Evolutionary conservation across 1,140 invertebrate species (phyloP), one percentile per base, ranked within the genome.

Genomic region (Chironomus striatipennis): DNA sequence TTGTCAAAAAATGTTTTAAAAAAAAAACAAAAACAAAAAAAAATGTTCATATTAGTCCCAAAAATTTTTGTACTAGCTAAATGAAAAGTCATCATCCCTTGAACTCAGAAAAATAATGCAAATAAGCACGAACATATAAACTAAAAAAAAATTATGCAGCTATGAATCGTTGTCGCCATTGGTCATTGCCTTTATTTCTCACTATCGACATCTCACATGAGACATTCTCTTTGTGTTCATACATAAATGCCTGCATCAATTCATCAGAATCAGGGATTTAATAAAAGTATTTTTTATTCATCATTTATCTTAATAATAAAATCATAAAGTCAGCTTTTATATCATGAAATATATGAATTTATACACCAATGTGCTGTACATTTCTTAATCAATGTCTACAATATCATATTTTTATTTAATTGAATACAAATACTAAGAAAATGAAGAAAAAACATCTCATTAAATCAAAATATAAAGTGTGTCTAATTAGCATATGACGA

Each of bases 401-500:
- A n/a, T n/a, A 18, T 70, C 18, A 21, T 5, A 21, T n/a, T n/a
- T 9, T 70, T 57, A 57, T 57, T 57, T 70, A 70, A 70, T 70
- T 70, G 65, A 17, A 17, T 70, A 70, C 65, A 21, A 70, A 70
- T 4, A 70, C 17, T 18, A 34, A 34, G 18, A 15, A 70, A n/a
- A n/a, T n/a, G 17, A 70, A 70, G 18, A n/a, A n/a, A n/a, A n/a
- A n/a, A n/a, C 17, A 70, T 20, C 65, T 70, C 65, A 70, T 70
- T 70, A 70, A 70, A 70, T 70, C 65, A 70, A 70, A 70, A 70
- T 57, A n/a, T 57, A 57, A 57, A 57, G 47, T 57, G 10, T 70
- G 65, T 70, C 65, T 21, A 70, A 70, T 70, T 70, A 70, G 65
- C 65, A 70, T 70, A 70, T 70, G 47, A 70, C 65, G 65, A 70